Evolutionary conservation across 1,140 invertebrate species (phyloP), one percentile per base, ranked within the genome.

Genomic region (Formica exsecta): DNA sequence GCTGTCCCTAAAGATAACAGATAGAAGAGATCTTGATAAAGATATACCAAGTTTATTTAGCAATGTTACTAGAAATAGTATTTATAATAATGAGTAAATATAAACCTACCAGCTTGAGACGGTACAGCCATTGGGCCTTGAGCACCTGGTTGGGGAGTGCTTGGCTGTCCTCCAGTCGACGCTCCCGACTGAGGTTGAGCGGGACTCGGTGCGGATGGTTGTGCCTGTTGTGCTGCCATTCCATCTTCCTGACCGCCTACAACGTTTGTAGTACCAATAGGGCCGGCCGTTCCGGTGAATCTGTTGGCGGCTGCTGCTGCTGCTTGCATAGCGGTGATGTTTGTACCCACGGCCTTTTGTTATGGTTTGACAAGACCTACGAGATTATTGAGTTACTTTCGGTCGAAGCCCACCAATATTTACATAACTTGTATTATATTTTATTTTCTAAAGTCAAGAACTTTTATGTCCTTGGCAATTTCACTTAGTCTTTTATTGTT

Each of bases 181-280:
- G 96, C 96, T 41, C 97, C 96, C 2, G 96, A 96, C 89, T 96
- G 96, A 19, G 96, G 96, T 88, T 97, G 97, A 74, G 97, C 96
- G n/a, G 97, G 96, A 71, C 96, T 97, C 29, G 96, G 97, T 36
- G 96, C 96, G 51, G 97, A 96, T 41, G 96, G 96, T 89, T 97
- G 96, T 5, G 96, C 96, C 90, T 97, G 96, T 80, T 96, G 96
- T 89, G 96, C 96, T 91, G 96, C 96, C 38, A 96, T 96, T 71
- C 96, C 96, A 81, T 96, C 96, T 51, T 95, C 96, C 8, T 91
- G 96, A 79, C 93, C 95, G 68, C 94, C 94, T 16, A 95, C 94
- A 41, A 90, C 85, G 22, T 80, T 90, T 0, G 90, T 89, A 38
- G 92, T 80, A 59, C 91, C 93, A n/a, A 89, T 92, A 13, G 95